These are phyloP conservation scores for Apolygus lucorum DNA, from an alignment of 1,140 invertebrate species.

Conservation along the genomic window DNA sequence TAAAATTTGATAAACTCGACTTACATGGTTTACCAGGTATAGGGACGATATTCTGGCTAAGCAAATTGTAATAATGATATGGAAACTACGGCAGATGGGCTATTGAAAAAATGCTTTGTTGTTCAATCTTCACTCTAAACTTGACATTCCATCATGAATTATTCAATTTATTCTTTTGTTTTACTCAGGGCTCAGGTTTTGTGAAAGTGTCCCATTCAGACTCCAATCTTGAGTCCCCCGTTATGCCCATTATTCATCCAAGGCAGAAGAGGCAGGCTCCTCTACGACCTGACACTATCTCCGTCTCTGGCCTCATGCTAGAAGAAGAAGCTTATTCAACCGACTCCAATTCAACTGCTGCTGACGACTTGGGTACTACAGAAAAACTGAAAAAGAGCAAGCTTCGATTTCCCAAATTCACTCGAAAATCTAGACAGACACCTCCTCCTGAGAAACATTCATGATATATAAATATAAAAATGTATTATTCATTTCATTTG, in stretches of 20 bases:
- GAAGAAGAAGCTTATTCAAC: slow-evolving; percentile 45
- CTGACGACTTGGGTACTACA: slow-evolving; percentile 39
- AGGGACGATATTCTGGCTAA: too few species aligned
- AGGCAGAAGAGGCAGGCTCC: slow-evolving; percentile 14
- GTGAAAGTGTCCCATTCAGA: slow-evolving; percentile 22
- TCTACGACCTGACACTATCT: background rate
- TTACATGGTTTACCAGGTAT: too few species aligned
- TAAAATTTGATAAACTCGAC: too few species aligned
- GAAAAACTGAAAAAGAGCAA: slow-evolving; percentile 42
- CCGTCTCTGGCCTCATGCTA: slow-evolving; percentile 33
- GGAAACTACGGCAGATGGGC: too few species aligned
- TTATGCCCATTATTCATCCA: slow-evolving; percentile 21
- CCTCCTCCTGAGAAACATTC: slow-evolving; percentile 23
- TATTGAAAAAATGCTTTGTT: too few species aligned
- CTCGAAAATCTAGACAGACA: slow-evolving; percentile 29
- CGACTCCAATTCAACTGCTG: slow-evolving; percentile 45
- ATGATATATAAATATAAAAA: slow-evolving; percentile 23
- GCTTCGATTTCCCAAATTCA: slow-evolving; percentile 37
- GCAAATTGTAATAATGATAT: too few species aligned
- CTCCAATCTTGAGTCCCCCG: slow-evolving; percentile 23
- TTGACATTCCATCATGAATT: too few species aligned
- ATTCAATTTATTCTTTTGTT: background rate
- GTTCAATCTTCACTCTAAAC: too few species aligned
- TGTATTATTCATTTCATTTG: too few species aligned
- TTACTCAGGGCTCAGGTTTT: slow-evolving; percentile 2